phyloP scores from a whole-genome alignment of 2,888 invertebrate genomes.

The Oxycera nigricornis region DNA sequence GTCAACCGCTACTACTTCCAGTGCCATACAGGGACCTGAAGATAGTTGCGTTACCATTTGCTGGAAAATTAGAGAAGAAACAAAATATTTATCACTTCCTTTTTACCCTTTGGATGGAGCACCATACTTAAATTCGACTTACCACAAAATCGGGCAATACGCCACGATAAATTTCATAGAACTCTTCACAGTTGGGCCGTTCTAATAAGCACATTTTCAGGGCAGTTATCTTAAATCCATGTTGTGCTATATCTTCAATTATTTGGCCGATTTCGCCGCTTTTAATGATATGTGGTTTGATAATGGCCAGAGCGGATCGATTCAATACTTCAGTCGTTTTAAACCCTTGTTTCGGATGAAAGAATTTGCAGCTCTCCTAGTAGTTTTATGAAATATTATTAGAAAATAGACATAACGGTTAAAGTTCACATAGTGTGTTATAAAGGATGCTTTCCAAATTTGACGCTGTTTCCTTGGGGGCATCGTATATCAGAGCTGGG shows the following conservation, averaged over 20 bases:
- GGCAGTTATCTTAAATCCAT: constrained; percentile 79
- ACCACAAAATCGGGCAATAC: constrained; percentile 81
- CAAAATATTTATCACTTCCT: neutral
- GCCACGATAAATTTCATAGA: constrained; percentile 91
- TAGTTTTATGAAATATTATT: constrained; percentile 2
- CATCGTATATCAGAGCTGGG: no score
- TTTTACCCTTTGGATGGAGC: neutral
- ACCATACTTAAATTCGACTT: constrained; percentile 48
- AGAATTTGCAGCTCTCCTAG: constrained; percentile 59
- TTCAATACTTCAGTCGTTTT: constrained; percentile 67
- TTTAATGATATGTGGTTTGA: constrained; percentile 88
- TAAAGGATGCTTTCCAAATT: no score
- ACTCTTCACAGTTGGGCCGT: constrained; percentile 85
- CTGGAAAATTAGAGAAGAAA: constrained; percentile 60
- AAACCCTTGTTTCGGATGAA: constrained; percentile 66
- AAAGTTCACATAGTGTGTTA: neutral
- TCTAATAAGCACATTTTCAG: constrained; percentile 82
- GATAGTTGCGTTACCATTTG: constrained; percentile 85
- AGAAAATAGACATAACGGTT: constrained; percentile 31
- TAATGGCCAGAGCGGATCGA: constrained; percentile 80
- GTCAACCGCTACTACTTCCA: constrained; percentile 79
- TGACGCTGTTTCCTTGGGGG: no score
- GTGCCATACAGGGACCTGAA: constrained; percentile 83
- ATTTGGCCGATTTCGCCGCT: constrained; percentile 76
- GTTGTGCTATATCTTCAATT: constrained; percentile 75